Evolutionary conservation across 2,113 vertebrate genomes (phyloP).

Genomic region (Chamaea fasciata): DNA sequence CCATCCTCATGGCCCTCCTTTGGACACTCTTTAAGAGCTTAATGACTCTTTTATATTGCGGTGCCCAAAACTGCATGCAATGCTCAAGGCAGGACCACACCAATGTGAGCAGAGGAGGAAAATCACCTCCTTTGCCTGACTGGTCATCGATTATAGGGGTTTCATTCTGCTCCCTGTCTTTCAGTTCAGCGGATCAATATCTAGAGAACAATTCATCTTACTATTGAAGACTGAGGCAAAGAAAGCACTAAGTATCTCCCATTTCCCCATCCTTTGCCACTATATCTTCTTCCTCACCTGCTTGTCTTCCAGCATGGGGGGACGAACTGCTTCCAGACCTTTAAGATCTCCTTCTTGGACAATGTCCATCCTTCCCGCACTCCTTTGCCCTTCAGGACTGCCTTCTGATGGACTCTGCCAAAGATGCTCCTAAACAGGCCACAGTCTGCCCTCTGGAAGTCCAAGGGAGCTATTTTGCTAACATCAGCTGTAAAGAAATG

Average conservation of each 20-base stretch:
- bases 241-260: background rate
- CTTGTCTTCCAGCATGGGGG: background rate
- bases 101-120: background rate
- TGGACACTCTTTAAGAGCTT: too few species aligned
- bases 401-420: background rate
- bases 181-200: background rate
- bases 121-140: background rate
- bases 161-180: background rate
- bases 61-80: background rate
- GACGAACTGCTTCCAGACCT: background rate
- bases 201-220: background rate
- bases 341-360: background rate
- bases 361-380: background rate
- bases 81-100: accelerated
- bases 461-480: background rate
- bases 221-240: background rate
- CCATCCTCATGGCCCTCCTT: background rate
- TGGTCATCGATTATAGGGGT: background rate
- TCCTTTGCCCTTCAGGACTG: background rate
- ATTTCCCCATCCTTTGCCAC: background rate
- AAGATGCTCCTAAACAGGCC: background rate
- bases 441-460: background rate
- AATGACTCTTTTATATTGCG: background rate
- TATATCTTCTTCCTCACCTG: background rate
- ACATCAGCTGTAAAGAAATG: background rate